Evolutionary conservation across 2,888 invertebrate species (phyloP), one percentile per base, ranked within the genome.

Genomic region (Stegophylla sp.): DNA sequence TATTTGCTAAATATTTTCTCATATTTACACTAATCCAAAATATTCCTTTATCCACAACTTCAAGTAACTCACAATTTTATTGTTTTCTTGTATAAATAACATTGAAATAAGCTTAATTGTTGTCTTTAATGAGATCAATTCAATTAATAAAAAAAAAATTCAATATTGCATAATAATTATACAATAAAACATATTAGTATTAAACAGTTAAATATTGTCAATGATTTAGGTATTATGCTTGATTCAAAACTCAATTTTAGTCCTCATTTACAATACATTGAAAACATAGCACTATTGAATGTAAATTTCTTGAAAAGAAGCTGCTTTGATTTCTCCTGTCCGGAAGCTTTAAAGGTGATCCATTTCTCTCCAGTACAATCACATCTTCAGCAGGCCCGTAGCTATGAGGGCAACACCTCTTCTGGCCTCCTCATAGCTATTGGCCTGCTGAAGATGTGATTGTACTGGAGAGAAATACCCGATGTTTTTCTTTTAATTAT

Each of bases 1-100:
- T 67, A 26, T 67, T 67, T 67, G 15, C 13, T 45, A 23, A 66
- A 15, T 45, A 66, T 45, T 66, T 15, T 66, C 43, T 43, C 43
- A 17, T 26, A 26, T 15, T 67, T 45, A 17, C 10, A 23, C 67
- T n/a, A n/a, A n/a, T 48, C 45, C n/a, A 7, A 10, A 17, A 7
- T 48, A 1, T 9, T 23, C 15, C 4, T 2, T 26, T 67, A n/a
- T 48, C 17, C 7, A 15, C 13, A 23, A 23, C 23, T 48, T 67
- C 1, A 67, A 23, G 17, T 48, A 0, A 48, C 23, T 17, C 26
- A 45, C 3, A 48, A n/a, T n/a, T n/a, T n/a, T n/a, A n/a, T n/a
- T n/a, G n/a, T n/a, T n/a, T n/a, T n/a, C n/a, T n/a, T n/a, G n/a
- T n/a, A n/a, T n/a, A n/a, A n/a, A n/a, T n/a, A n/a, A n/a, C n/a